These are phyloP conservation scores for Malthinus seriepunctatus DNA, from an alignment of 2,888 invertebrate genomes.

Conservation along the genomic window DNA sequence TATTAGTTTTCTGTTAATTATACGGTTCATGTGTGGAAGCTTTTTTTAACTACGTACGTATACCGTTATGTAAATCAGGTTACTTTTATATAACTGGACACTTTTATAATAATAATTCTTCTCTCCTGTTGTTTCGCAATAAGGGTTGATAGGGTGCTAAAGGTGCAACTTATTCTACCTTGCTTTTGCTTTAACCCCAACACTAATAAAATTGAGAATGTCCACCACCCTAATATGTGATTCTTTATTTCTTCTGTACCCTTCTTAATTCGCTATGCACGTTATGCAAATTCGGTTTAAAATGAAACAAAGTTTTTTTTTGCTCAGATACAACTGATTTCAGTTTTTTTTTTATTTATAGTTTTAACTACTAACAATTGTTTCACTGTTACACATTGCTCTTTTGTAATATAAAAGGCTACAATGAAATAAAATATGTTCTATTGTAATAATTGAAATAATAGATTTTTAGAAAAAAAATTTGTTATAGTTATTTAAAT, in stretches of 20 bases:
- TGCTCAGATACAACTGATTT: constrained; percentile 42
- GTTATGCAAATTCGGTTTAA: constrained; percentile 43
- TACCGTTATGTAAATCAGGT: constrained; percentile 20
- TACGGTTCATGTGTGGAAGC: too few relatives aligned
- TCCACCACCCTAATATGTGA: constrained; percentile 34
- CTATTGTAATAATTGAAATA: constrained; percentile 30
- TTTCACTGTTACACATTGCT: constrained; percentile 37
- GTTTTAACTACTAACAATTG: constrained; percentile 41
- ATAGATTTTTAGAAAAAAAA: constrained; percentile 21
- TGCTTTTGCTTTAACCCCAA: constrained; percentile 19
- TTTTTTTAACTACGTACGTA: too few relatives aligned
- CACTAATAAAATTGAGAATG: constrained; percentile 28
- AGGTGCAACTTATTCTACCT: constrained; percentile 25
- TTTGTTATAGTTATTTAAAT: constrained; percentile 14
- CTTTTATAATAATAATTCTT: constrained; percentile 34
- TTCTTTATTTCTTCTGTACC: constrained; percentile 29
- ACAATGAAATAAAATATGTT: constrained; percentile 34
- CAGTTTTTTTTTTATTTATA: constrained; percentile 35
- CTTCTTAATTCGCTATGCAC: constrained; percentile 45
- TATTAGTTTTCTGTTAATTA: too few relatives aligned
- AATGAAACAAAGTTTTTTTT: constrained; percentile 43
- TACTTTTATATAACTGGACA: constrained; percentile 36
- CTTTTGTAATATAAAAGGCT: constrained; percentile 38
- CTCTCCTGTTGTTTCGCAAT: constrained; percentile 33
- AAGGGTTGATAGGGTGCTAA: constrained; percentile 27